Evolutionary conservation across 2,888 invertebrate genomes (phyloP), one percentile per base, ranked within the genome.

Genomic region (Tachystola acroxantha): DNA sequence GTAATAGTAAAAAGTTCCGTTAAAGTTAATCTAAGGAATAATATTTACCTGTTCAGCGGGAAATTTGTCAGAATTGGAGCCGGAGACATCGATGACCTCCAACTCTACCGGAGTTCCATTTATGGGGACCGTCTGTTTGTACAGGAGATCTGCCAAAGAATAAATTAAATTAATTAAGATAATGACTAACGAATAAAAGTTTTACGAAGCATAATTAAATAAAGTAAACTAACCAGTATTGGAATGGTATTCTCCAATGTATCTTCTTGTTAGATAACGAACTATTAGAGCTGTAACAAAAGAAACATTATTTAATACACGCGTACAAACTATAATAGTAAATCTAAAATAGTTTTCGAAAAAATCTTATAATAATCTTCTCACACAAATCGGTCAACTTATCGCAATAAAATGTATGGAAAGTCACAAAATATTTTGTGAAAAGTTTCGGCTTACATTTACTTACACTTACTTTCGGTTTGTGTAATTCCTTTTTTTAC

Each of bases 201-300:
- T 24, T 7, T 24, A 24, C n/a, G n/a, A 24, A n/a, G n/a, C n/a
- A n/a, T n/a, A n/a, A n/a, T n/a, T 24, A 24, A 9, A 24, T 24
- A 9, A 24, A 9, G 3, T 24, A 14, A 37, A 65, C 86, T 85
- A 70, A 93, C 93, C 93, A 86, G 93, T 93, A 62, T 93, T 93
- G 56, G 93, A 93, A 61, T 93, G 90, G 74, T 94, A 94, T 88
- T 94, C 94, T 42, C 94, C 94, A 43, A 94, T 94, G 73, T 91
- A 94, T 58, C 94, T 85, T 62, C 92, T 89, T 3, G 94, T 94
- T 47, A 94, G 76, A 69, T 93, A 94, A 47, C 94, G 89, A 2
- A 94, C 94, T 39, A 93, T 93, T 36, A 94, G 81, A 50, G 94
- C 94, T 94, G 81, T 52, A 81, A 79, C 73, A 77, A 78, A 55